Conservation (phyloP, 2,113 vertebrate genomes). For the Nettapus auritus region DNA sequence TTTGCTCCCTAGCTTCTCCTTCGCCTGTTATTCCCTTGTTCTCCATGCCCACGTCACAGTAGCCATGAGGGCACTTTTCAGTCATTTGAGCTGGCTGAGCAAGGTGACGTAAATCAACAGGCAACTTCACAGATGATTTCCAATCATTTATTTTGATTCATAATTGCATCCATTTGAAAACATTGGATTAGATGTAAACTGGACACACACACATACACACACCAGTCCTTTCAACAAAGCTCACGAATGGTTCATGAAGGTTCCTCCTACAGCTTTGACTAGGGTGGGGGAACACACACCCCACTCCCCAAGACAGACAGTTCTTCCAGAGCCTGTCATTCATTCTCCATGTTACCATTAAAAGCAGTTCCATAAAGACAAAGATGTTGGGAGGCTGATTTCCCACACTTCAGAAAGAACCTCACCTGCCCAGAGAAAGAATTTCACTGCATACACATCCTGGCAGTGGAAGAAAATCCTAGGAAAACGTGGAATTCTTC, state of each 20-base stretch:
- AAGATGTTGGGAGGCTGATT: background rate
- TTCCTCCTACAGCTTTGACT: background rate
- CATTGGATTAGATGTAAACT: conserved; percentile 5
- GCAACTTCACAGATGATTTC: background rate
- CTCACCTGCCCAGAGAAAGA: background rate
- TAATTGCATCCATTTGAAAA: conserved; percentile 25
- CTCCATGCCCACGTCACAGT: background rate
- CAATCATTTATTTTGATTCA: conserved; percentile 46
- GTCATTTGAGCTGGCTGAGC: background rate
- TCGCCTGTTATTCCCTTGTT: background rate
- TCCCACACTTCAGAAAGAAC: background rate
- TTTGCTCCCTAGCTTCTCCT: background rate
- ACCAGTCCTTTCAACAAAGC: background rate
- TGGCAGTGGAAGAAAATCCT: background rate
- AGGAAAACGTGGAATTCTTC: background rate
- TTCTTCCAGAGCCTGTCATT: background rate
- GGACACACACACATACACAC: background rate
- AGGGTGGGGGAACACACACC: background rate
- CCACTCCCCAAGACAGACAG: background rate
- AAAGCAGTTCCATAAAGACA: background rate
- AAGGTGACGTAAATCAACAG: background rate
- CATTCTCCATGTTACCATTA: background rate
- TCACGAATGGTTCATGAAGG: background rate
- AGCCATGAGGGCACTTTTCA: background rate
- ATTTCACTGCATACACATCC: background rate